Evolutionary conservation across 2,113 vertebrate species (phyloP).

Genomic region (Sorex fumeus): DNA sequence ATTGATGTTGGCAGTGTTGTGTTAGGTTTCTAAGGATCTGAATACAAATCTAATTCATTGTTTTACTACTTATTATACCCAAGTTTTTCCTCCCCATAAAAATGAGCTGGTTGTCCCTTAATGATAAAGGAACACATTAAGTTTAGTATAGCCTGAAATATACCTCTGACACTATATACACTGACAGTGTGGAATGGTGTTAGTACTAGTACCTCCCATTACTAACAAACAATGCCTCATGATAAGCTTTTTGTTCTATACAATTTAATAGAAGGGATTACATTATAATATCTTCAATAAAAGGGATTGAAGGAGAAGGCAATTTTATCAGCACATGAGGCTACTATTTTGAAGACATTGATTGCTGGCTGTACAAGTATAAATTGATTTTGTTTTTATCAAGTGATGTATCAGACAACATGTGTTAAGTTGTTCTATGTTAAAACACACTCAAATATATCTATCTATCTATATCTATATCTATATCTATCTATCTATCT

Average conservation of each 20-base stretch:
- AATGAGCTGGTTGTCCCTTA: fast-evolving
- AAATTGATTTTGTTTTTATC: not conserved
- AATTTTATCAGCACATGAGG: not conserved
- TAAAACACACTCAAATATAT: not conserved
- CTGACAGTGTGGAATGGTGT: not conserved
- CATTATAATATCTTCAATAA: not conserved
- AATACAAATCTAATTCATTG: too few species aligned
- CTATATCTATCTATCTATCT: too few species aligned
- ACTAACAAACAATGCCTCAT: not conserved
- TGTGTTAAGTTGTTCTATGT: not conserved
- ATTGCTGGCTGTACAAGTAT: not conserved
- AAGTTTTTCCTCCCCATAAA: too few species aligned
- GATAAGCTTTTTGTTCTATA: not conserved
- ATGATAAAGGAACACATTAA: fast-evolving
- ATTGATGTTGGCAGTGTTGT: too few species aligned
- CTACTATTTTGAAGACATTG: fast-evolving
- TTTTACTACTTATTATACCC: too few species aligned
- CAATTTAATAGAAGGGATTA: not conserved
- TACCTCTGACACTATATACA: fast-evolving
- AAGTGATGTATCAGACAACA: too few species aligned
- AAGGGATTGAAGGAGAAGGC: not conserved
- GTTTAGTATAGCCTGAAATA: fast-evolving
- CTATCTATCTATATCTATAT: too few species aligned
- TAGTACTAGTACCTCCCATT: not conserved
- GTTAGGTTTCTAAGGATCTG: too few species aligned